A percentile compares a stretch with the other conserved stretches of the same genome.
phyloP scores from a whole-genome alignment of 2,888 invertebrate genomes.

The Cylloceria caligata region DNA sequence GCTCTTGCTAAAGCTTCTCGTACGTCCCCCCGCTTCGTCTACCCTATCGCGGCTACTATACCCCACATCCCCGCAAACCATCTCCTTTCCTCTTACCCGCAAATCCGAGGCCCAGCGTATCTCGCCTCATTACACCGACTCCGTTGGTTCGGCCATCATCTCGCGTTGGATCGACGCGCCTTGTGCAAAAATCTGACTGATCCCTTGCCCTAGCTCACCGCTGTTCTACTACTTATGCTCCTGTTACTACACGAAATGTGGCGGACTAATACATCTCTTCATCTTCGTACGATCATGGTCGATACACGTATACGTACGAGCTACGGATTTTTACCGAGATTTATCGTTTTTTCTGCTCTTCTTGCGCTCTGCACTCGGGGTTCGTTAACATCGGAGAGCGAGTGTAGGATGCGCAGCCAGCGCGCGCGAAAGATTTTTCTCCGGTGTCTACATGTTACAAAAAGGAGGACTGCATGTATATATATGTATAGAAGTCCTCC shows the following conservation, averaged over 20 bases:
- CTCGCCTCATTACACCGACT: slow-evolving; percentile 81
- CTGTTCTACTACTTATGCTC: not conserved
- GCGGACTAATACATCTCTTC: slow-evolving; percentile 47
- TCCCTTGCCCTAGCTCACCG: slow-evolving; percentile 41
- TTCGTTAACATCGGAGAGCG: slow-evolving; percentile 42
- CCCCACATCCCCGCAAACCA: slow-evolving; percentile 61
- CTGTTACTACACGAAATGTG: not conserved
- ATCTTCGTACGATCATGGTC: slow-evolving; percentile 44
- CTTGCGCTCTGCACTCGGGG: slow-evolving; percentile 24
- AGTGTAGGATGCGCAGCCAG: slow-evolving; percentile 25
- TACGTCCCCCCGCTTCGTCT: slow-evolving; percentile 64
- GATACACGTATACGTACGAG: slow-evolving; percentile 2
- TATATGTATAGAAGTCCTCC: not conserved
- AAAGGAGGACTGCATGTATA: not conserved
- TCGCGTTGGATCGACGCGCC: slow-evolving; percentile 75
- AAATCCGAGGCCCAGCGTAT: slow-evolving; percentile 74
- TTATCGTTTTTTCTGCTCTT: slow-evolving; percentile 60
- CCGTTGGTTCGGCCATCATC: slow-evolving; percentile 76
- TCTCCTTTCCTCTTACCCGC: slow-evolving; percentile 44
- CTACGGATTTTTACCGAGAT: slow-evolving; percentile 33
- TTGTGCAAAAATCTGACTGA: slow-evolving; percentile 72
- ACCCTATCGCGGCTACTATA: slow-evolving; percentile 73
- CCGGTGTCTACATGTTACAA: slow-evolving; percentile 8
- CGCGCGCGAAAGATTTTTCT: slow-evolving; percentile 40
- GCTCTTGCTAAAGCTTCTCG: slow-evolving; percentile 38